Base-by-base conservation (phyloP, 2,888 invertebrate species). In the Tiliacea citrago region DNA sequence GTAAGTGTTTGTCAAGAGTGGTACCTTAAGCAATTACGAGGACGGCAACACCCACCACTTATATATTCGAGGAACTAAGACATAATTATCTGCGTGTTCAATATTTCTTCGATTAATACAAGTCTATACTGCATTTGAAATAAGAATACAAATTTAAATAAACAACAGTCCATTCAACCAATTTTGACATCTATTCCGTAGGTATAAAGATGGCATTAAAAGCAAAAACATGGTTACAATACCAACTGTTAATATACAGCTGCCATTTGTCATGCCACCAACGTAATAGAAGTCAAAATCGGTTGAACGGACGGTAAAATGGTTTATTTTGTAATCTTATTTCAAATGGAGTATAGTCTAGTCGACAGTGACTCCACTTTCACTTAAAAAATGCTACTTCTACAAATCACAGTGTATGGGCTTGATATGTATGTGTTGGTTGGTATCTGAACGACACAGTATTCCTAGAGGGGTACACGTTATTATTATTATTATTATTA, bases 391-490 rank as follows among this genome's bases (percentile, higher is more conserved):
- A 21, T 24, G 16, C 5, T 66, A n/a, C 13, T 35, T 39, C 13
- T 60, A 81, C n/a, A 47, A 75, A 77, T 81, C 77, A 81, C 62
- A 68, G 35, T 68, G 67, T 9, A 6, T 63, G 69, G 4, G 84
- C 67, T 55, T 71, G 76, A 74, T 81, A 85, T 74, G 69, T 49
- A 24, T 58, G 58, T 45, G 51, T 21, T 0, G 72, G 65, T 66
- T 80, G 77, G 57, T 84, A 87, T 76, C 78, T 84, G 45, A 86
- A 86, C 6, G 82, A 84, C 58, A 86, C 84, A 4, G 94, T 91
- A 13, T 93, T 91, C 63, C 96, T 88, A 62, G 95, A 93, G 0
- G 96, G 95, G 61, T 86, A 93, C 16, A 57, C 49, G 13, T 68
- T 76, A 12, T 76, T 63, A 42, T 2, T n/a, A n/a, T 39, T 39